A percentile compares a stretch with the other conserved stretches of the same genome.
These are phyloP conservation scores for Pipistrellus pipistrellus DNA, from an alignment of 2,797 vertebrate genomes.

Conservation along the genomic window DNA sequence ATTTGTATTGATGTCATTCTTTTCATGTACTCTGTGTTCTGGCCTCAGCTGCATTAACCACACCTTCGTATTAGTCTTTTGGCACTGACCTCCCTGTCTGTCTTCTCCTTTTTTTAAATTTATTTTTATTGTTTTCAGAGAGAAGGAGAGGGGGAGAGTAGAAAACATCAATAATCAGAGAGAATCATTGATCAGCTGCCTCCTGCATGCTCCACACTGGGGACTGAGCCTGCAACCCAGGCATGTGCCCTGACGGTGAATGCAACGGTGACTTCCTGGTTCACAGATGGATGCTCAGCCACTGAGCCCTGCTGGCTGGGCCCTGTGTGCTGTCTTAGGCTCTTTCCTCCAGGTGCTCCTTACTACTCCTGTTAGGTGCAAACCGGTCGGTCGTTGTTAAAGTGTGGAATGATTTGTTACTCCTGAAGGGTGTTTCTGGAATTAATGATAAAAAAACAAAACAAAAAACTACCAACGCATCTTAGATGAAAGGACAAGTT, in stretches of 20 bases:
- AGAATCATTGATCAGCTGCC: no score
- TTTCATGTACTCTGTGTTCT: not conserved
- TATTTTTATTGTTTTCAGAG: no score
- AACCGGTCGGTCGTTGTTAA: slow-evolving; percentile 49
- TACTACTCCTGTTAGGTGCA: slow-evolving; percentile 37
- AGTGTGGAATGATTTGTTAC: slow-evolving; percentile 51
- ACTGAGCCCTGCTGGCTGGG: no score
- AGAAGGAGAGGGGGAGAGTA: no score
- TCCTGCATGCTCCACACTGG: no score
- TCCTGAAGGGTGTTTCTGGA: slow-evolving; percentile 62
- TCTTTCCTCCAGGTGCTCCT: slow-evolving; percentile 48
- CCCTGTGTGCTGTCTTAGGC: not conserved
- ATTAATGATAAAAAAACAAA: slow-evolving; percentile 37
- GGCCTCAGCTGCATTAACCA: not conserved
- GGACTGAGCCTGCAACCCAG: no score
- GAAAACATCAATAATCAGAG: no score
- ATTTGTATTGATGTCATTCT: slow-evolving; percentile 39
- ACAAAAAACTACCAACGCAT: slow-evolving; percentile 52
- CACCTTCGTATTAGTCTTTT: not conserved
- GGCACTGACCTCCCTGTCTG: slow-evolving; percentile 23
- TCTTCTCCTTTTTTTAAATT: not conserved
- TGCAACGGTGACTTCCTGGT: no score
- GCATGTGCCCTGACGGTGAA: no score
- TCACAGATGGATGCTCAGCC: no score
- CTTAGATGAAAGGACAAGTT: slow-evolving; percentile 47